Evolutionary conservation across 92 coral and sea anemone species (phyloP).

Genomic region (Porites rus): DNA sequence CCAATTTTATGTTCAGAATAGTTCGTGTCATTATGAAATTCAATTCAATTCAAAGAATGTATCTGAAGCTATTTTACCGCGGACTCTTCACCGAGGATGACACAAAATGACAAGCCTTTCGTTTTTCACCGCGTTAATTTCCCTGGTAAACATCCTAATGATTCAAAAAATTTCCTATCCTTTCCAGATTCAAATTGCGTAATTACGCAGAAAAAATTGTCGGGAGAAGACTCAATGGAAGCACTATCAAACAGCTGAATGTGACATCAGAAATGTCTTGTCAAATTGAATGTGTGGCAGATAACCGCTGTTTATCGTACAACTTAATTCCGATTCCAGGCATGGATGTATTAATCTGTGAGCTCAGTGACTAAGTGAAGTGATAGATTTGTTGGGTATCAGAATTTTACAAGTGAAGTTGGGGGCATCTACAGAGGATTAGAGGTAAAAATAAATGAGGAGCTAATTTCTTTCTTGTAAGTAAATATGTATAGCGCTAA

Average conservation of each 20-base stretch:
- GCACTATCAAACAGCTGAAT: background rate
- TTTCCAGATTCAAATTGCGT: background rate
- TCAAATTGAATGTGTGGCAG: constrained; percentile 10
- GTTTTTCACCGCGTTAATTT: background rate
- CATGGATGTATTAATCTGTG: background rate
- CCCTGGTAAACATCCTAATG: background rate
- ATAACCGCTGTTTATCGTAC: constrained; percentile 22
- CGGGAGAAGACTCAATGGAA: constrained; percentile 8
- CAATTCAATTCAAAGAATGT: too few relatives aligned
- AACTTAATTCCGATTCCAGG: constrained; percentile 14
- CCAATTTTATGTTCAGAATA: too few relatives aligned
- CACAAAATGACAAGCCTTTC: background rate
- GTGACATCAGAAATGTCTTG: background rate
- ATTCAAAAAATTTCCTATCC: background rate
- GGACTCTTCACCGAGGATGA: background rate
- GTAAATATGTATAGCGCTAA: too few relatives aligned
- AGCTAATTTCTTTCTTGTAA: background rate
- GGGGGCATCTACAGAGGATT: background rate
- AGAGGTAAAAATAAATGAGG: background rate
- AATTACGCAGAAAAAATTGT: background rate
- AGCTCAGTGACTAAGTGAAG: constrained; percentile 13
- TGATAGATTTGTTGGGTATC: constrained; percentile 7
- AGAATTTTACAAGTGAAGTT: constrained; percentile 6
- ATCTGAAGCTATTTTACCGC: too few relatives aligned
- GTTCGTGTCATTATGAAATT: too few relatives aligned